Base-by-base conservation (phyloP, 2,888 invertebrate species). In the Exephanes ischioxanthus region DNA sequence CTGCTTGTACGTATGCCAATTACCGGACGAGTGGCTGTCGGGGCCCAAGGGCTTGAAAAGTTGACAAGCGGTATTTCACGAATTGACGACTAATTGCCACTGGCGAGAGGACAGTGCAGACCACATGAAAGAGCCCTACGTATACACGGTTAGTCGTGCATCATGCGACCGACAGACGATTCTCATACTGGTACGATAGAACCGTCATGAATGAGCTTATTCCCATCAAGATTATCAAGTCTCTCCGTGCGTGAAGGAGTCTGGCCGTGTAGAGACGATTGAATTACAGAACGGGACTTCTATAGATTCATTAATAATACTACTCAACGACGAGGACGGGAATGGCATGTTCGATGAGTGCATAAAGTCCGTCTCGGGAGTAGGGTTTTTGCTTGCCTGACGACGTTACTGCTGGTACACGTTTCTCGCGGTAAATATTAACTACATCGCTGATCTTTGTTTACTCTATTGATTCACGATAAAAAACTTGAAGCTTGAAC, bases 181-280 rank as follows among this genome's bases (percentile, higher is more conserved):
- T 90, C 91, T 91, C 88, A 80, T 87, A 71, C 73, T 63, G 61
- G 70, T 70, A 68, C 76, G 85, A 80, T 78, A 79, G 68, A 67
- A 76, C 66, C 78, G 88, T 87, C 88, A 90, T 92, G 90, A 92
- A 92, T 92, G 90, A 91, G 90, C 88, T 90, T 90, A 91, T 90
- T 89, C 86, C 90, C 88, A 91, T 91, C 89, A 89, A 86, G 87
- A 86, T 86, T 87, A 80, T 85, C 37, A 82, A 79, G 66, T 79
- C 79, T 71, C 70, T 30, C 58, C 51, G 51, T 72, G 51, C n/a
- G 85, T 80, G 83, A 83, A 68, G 58, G 83, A 80, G 83, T 80
- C 80, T 80, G 83, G 83, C 48, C 80, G 72, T 45, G 72, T 72
- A 68, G 76, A 76, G 77, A 83, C 80, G 85, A 85, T 83, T 85